A percentile compares a stretch with the other conserved stretches of the same genome.
Evolutionary conservation across 2,797 vertebrate species (phyloP).

Genomic region (Lepus townsendii): DNA sequence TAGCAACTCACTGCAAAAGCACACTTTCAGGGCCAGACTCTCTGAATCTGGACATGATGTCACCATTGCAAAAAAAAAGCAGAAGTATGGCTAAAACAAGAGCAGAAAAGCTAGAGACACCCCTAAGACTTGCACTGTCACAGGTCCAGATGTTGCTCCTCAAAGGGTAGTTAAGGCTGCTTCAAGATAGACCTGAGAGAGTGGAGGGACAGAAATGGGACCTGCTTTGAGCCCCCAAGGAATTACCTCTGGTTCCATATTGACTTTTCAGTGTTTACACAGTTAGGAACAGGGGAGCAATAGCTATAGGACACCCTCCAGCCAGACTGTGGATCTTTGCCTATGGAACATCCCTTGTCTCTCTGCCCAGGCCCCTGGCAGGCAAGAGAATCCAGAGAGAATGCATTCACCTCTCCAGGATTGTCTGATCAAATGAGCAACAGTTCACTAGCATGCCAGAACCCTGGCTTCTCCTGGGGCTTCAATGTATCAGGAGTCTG

Average conservation of each 20-base stretch:
- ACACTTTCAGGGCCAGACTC: background rate
- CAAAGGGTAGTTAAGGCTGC: background rate
- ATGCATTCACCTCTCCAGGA: background rate
- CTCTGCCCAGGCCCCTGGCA: slow-evolving; percentile 5
- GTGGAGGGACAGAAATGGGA: background rate
- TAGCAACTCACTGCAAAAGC: background rate
- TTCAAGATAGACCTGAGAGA: background rate
- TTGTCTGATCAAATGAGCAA: background rate
- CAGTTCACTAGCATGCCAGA: background rate
- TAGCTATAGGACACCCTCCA: background rate
- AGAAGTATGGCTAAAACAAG: background rate
- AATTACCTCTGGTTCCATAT: background rate
- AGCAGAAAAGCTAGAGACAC: background rate
- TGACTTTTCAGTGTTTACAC: background rate
- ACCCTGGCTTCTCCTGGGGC: background rate
- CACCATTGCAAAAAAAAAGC: background rate
- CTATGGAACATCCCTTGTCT: background rate
- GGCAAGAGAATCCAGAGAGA: background rate
- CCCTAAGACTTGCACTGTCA: background rate
- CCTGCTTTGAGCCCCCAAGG: background rate
- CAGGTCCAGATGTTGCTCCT: background rate
- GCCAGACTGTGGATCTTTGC: background rate
- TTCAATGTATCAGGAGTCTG: background rate
- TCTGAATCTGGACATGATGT: background rate
- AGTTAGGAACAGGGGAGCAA: background rate